Evolutionary conservation across 2,113 vertebrate genomes (phyloP), one percentile per base, ranked within the genome.

Genomic region (Ophthalmolycus amberensis): DNA sequence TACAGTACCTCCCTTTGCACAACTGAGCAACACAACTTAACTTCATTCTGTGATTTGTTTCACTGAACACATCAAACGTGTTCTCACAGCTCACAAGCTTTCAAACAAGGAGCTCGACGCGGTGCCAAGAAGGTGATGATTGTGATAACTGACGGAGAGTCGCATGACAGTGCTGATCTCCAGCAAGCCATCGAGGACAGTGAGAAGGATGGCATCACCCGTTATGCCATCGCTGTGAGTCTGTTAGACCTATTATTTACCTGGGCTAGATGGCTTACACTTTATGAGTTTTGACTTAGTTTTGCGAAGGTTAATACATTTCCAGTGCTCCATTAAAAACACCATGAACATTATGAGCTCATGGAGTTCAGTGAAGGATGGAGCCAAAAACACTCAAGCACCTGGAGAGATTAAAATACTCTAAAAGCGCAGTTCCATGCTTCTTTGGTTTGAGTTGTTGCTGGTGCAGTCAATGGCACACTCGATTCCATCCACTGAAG

Each of bases 111-210:
- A 22, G 97, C 97, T 56, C 95, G 98, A 27, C 97, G 97, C 73
- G 98, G 98, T 1, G 97, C 98, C 83, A 99, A 97, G 94, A 97
- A 99, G 79, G 98, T 99, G 85, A 99, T 99, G 97, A 98, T 99
- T 11, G 97, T 99, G 74, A 98, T 99, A 90, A 99, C 98, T 1
- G 98, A 99, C 0, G 98, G 98, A 68, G 98, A 99, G 80, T 99
- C 98, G 5, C 98, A 99, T 3, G 98, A 99, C 94, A 99, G 97
- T 88, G 91, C 95, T 0, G 96, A 99, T 89, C 96, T 99, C 70
- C 94, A 97, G 91, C 95, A 95, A 84, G 98, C 96, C 84, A 98
- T 99, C 0, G 96, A 97, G 89, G 96, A 97, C 85, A 97, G 97
- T 2, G 97, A 99, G 93, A 96, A 86, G 85, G 98, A 99, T 70